Evolutionary conservation across 2,113 vertebrate species (phyloP).

Genomic region (Nansenia antarctica): DNA sequence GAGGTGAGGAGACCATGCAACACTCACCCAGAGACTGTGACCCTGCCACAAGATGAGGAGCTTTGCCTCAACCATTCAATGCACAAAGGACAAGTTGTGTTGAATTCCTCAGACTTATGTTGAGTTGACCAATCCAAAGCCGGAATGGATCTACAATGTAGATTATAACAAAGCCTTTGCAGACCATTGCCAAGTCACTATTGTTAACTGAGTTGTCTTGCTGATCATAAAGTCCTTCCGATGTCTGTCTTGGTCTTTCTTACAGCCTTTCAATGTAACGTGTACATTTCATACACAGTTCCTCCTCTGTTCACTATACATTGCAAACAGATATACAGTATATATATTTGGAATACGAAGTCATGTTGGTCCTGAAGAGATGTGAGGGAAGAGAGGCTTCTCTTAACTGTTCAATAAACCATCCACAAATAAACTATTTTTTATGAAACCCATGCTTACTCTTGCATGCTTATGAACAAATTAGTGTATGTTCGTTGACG

Average conservation of each 20-base stretch:
- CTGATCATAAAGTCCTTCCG: not conserved
- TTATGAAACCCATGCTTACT: not conserved
- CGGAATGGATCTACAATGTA: not conserved
- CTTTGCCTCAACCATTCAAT: not conserved
- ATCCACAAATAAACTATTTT: conserved; percentile 26
- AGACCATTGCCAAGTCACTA: not conserved
- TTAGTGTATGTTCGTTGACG: not conserved
- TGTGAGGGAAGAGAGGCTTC: not conserved
- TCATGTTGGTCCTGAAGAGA: conserved; percentile 2
- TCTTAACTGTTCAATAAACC: conserved; percentile 4
- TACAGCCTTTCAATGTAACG: not conserved
- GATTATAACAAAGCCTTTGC: not conserved
- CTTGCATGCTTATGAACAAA: not conserved
- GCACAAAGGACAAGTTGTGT: not conserved
- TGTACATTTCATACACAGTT: not conserved
- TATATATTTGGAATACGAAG: not conserved
- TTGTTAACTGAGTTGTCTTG: not conserved
- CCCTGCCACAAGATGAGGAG: conserved; percentile 53
- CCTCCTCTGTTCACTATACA: not conserved
- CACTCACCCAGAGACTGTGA: conserved; percentile 29
- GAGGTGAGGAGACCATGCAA: conserved; percentile 42
- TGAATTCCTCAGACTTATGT: not conserved
- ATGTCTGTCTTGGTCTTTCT: not conserved
- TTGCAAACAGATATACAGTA: not conserved
- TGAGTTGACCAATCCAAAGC: not conserved